phyloP scores from a whole-genome alignment of 2,797 vertebrate species.

The Lepus townsendii region DNA sequence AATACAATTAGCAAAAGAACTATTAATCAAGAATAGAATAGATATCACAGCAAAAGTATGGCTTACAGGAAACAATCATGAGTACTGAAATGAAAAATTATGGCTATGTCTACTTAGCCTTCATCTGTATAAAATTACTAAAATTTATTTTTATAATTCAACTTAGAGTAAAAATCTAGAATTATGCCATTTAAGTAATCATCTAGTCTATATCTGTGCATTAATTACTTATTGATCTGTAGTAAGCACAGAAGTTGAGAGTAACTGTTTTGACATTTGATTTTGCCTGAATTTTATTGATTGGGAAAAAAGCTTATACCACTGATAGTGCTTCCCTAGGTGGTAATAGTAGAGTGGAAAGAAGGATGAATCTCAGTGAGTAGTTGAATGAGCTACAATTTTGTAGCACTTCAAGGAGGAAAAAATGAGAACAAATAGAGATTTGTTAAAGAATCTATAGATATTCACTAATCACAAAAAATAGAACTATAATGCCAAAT shows the following conservation, averaged over 20 bases:
- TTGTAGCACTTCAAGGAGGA: not conserved
- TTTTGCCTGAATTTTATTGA: not conserved
- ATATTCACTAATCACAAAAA: not conserved
- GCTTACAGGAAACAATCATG: not conserved
- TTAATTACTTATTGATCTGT: not conserved
- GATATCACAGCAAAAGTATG: not conserved
- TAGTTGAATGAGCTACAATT: not conserved
- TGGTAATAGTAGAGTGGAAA: not conserved
- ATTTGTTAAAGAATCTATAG: not conserved
- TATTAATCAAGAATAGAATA: not conserved
- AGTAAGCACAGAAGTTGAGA: not conserved
- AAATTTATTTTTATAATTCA: constrained; percentile 34
- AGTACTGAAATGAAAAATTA: not conserved
- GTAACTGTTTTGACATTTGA: constrained; percentile 16
- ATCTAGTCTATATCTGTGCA: not conserved
- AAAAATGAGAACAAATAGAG: not conserved
- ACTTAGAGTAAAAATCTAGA: constrained; percentile 28
- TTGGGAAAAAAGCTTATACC: not conserved
- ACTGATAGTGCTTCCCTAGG: not conserved
- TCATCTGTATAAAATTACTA: not conserved
- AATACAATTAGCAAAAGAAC: not conserved
- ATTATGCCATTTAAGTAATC: not conserved
- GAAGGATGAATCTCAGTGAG: not conserved
- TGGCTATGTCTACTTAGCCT: not conserved
- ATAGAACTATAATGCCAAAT: not conserved